Percentiles rank a stretch among this genome's conserved stretches.
These are phyloP conservation scores for Girardinus metallicus DNA, from an alignment of 2,797 vertebrate species.

Conservation along the genomic window DNA sequence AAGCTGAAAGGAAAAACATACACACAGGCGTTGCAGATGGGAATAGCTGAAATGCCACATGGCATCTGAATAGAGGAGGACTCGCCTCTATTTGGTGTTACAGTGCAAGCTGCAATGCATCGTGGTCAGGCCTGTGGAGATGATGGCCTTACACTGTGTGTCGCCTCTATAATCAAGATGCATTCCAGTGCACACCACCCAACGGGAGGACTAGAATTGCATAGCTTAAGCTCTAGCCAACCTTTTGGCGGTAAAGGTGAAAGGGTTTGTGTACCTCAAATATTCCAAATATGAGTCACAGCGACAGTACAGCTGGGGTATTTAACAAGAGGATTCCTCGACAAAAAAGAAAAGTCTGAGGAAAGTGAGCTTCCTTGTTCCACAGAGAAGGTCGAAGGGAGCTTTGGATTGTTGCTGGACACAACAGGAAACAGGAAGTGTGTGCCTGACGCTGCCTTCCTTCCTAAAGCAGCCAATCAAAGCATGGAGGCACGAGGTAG, in stretches of 20 bases:
- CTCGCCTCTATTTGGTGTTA: constrained; percentile 73
- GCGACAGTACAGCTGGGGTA: constrained; percentile 29
- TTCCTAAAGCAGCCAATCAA: constrained; percentile 84
- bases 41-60: constrained; percentile 79
- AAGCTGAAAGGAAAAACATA: constrained; percentile 61
- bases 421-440: constrained; percentile 87
- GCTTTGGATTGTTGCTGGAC: constrained; percentile 74
- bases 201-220: constrained; percentile 56
- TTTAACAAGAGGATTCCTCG: constrained; percentile 66
- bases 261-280: constrained; percentile 34
- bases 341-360: constrained; percentile 53
- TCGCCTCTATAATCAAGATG: constrained; percentile 74
- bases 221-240: constrained; percentile 27
- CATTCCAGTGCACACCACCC: constrained; percentile 73
- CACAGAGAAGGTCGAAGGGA: constrained; percentile 40
- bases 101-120: constrained; percentile 60
- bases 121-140: constrained; percentile 71
- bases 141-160: constrained; percentile 66
- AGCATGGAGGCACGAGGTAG: constrained; percentile 63
- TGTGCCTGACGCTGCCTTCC: constrained; percentile 80
- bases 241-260: constrained; percentile 31
- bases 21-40: constrained; percentile 72
- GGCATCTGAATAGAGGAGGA: constrained; percentile 72
- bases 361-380: constrained; percentile 66
- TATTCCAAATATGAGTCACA: constrained; percentile 33